phyloP scores from a whole-genome alignment of 2,888 invertebrate genomes.

The Eupeodes latifasciatus region DNA sequence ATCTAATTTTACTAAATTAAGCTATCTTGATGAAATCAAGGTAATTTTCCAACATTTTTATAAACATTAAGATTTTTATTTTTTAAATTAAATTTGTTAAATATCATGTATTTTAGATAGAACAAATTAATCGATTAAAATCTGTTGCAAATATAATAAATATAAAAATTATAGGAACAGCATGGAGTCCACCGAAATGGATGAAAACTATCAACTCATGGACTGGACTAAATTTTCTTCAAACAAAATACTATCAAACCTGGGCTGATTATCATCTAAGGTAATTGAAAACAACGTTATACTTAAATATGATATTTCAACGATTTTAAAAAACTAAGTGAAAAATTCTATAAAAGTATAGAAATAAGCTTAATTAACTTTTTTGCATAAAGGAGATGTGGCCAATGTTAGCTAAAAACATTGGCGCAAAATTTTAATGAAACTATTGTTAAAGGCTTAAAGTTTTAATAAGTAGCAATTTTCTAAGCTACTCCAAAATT shows the following conservation, averaged over 20 bases:
- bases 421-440: too few relatives aligned
- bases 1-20: conserved; percentile 86
- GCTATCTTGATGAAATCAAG: conserved; percentile 80
- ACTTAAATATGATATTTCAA: too few relatives aligned
- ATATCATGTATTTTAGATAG: conserved; percentile 56
- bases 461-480: too few relatives aligned
- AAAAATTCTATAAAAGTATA: too few relatives aligned
- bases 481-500: too few relatives aligned
- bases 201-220: conserved; percentile 88
- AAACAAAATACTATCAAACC: conserved; percentile 88
- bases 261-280: conserved; percentile 93
- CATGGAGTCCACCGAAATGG: conserved; percentile 89
- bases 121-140: conserved; percentile 81
- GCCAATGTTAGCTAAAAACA: too few relatives aligned
- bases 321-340: too few relatives aligned
- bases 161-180: conserved; percentile 81
- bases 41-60: conserved; percentile 33
- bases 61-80: background rate
- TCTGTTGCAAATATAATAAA: conserved; percentile 79
- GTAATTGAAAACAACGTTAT: conserved; percentile 80
- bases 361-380: too few relatives aligned
- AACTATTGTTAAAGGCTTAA: too few relatives aligned
- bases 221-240: conserved; percentile 86
- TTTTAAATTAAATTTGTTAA: background rate
- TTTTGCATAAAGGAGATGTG: too few relatives aligned